Evolutionary conservation across 2,113 vertebrate genomes (phyloP).

Genomic region (Notarius lentiginosus): DNA sequence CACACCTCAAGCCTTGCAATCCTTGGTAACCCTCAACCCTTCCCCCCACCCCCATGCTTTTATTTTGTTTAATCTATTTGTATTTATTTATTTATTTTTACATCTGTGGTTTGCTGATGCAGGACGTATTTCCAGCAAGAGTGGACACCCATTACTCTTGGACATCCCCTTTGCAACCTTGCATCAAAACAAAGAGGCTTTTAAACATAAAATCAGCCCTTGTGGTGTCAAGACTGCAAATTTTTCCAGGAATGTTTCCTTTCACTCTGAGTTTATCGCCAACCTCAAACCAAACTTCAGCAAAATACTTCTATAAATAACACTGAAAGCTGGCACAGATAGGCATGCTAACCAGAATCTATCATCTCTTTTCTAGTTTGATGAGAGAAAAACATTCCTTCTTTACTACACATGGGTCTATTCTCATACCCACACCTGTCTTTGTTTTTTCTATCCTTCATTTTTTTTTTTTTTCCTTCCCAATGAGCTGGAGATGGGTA

Average conservation of each 20-base stretch:
- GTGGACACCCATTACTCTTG: not conserved
- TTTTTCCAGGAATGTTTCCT: not conserved
- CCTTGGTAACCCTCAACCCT: not conserved
- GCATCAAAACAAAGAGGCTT: not conserved
- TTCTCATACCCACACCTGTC: slow-evolving; percentile 45
- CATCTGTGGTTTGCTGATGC: slow-evolving; percentile 41
- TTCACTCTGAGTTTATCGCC: not conserved
- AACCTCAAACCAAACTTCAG: slow-evolving; percentile 49
- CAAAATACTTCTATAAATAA: slow-evolving; percentile 56
- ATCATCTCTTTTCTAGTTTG: slow-evolving; percentile 41
- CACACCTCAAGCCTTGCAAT: not conserved
- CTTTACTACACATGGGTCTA: slow-evolving; percentile 33
- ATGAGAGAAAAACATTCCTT: slow-evolving; percentile 36
- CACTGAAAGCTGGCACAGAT: slow-evolving; percentile 76
- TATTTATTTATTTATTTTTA: too few species aligned
- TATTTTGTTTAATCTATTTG: not conserved
- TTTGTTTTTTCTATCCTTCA: slow-evolving; percentile 55
- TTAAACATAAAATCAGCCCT: not conserved
- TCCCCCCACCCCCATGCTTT: too few species aligned
- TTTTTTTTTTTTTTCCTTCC: slow-evolving; percentile 41
- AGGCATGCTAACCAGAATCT: slow-evolving; percentile 74
- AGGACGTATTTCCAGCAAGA: too few species aligned
- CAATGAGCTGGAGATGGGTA: slow-evolving; percentile 13
- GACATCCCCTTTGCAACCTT: not conserved
- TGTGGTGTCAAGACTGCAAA: slow-evolving; percentile 1